phyloP scores from a whole-genome alignment of 2,888 invertebrate species.

The Oscheius sp. region DNA sequence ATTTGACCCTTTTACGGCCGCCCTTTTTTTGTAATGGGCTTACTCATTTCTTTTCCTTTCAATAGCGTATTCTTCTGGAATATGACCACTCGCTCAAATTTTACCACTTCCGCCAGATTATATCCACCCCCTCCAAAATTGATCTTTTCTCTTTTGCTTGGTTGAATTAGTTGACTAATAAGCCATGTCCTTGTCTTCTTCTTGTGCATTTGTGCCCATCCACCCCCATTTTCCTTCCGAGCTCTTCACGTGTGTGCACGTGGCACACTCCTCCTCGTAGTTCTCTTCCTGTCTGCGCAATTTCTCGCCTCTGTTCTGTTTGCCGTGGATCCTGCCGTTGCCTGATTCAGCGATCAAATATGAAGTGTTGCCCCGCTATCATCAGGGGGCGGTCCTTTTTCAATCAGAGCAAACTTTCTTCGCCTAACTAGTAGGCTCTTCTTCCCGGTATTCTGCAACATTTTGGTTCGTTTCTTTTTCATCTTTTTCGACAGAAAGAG shows the following conservation, averaged over 20 bases:
- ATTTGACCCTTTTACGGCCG: too few species aligned
- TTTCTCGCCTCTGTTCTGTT: conserved; percentile 29
- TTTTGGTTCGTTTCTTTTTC: conserved; percentile 12
- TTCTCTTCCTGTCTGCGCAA: conserved; percentile 15
- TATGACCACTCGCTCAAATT: too few species aligned
- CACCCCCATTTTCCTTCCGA: too few species aligned
- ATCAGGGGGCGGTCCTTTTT: conserved; percentile 14
- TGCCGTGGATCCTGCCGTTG: conserved; percentile 32
- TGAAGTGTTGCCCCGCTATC: conserved; percentile 16
- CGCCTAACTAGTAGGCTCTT: conserved; percentile 2
- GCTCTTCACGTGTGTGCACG: neutral
- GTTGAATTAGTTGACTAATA: too few species aligned
- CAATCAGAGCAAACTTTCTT: neutral
- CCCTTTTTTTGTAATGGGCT: too few species aligned
- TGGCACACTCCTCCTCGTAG: neutral
- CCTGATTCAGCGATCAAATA: conserved; percentile 37
- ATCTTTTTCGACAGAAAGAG: neutral
- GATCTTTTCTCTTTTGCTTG: too few species aligned
- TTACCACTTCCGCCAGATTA: too few species aligned
- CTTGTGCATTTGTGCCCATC: too few species aligned
- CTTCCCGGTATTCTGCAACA: neutral
- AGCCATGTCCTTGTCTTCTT: too few species aligned
- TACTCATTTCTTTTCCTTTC: too few species aligned
- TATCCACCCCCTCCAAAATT: too few species aligned
- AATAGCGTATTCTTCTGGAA: too few species aligned